These are phyloP conservation scores for Oegoconia quadripuncta DNA, from an alignment of 2,888 invertebrate genomes.

Conservation along the genomic window DNA sequence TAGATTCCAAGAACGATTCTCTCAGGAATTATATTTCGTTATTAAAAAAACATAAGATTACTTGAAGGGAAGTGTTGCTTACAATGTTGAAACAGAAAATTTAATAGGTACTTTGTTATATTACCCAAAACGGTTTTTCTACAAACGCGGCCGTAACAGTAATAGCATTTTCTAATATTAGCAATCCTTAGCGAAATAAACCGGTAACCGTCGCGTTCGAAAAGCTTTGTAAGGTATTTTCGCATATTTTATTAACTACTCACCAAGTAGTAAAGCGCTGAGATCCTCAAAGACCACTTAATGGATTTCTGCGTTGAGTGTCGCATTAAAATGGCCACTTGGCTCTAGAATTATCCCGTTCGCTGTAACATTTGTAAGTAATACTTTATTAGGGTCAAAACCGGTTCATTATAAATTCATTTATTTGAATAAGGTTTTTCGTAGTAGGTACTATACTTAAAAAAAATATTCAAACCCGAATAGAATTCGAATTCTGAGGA, in stretches of 20 bases:
- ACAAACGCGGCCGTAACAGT: not conserved
- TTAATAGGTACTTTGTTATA: too few species aligned
- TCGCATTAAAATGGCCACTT: conserved; percentile 39
- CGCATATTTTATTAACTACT: conserved; percentile 34
- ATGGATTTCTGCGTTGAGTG: conserved; percentile 38
- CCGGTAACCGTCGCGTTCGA: conserved; percentile 5
- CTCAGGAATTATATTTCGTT: too few species aligned
- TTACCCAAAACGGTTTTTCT: too few species aligned
- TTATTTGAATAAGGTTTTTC: too few species aligned
- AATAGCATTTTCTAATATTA: conserved; percentile 7
- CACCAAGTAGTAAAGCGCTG: conserved; percentile 27
- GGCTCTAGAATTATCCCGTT: conserved; percentile 37
- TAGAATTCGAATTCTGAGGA: too few species aligned
- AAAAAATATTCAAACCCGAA: too few species aligned
- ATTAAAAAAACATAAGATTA: too few species aligned
- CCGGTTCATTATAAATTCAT: too few species aligned
- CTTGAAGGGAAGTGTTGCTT: too few species aligned
- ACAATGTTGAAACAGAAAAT: too few species aligned
- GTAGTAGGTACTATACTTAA: too few species aligned
- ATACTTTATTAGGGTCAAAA: conserved; percentile 23
- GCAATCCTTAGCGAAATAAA: conserved; percentile 5
- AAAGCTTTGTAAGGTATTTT: conserved; percentile 23
- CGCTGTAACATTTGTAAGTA: conserved; percentile 27
- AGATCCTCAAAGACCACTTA: conserved; percentile 30
- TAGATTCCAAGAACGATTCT: too few species aligned